A percentile compares a stretch with the other conserved stretches of the same genome.
phyloP scores from a whole-genome alignment of 2,797 vertebrate genomes.

The Salarias fasciatus region DNA sequence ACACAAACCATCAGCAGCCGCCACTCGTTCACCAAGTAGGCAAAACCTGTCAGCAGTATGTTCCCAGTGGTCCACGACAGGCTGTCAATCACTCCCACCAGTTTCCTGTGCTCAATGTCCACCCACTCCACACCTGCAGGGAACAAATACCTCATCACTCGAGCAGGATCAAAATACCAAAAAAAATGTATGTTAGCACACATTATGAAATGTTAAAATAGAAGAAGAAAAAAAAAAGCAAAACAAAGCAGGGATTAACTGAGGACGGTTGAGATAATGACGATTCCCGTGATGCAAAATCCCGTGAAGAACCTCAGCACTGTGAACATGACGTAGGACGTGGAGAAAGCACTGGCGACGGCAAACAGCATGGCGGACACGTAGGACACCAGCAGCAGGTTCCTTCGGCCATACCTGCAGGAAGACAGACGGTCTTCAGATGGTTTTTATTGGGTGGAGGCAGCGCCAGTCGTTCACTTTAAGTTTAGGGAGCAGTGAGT shows the following conservation, averaged over 20 bases:
- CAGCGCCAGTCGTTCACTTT: too few relatives aligned
- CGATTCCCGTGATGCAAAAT: conserved; percentile 78
- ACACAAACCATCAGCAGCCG: conserved; percentile 68
- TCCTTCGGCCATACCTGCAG: conserved; percentile 77
- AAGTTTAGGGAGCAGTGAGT: background rate
- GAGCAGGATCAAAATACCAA: background rate
- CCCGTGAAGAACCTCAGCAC: conserved; percentile 81
- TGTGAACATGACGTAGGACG: conserved; percentile 75
- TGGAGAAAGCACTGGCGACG: conserved; percentile 76
- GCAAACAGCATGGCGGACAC: conserved; percentile 68
- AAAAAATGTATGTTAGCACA: background rate
- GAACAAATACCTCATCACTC: conserved; percentile 5
- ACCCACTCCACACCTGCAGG: conserved; percentile 84
- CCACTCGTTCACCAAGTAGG: conserved; percentile 80
- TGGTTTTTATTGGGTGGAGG: background rate
- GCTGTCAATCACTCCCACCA: conserved; percentile 79
- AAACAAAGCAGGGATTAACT: conserved; percentile 53
- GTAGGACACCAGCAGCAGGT: conserved; percentile 77
- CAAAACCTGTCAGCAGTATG: conserved; percentile 58
- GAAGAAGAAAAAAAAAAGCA: background rate
- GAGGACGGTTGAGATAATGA: conserved; percentile 76
- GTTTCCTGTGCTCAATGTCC: conserved; percentile 78
- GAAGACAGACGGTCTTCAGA: background rate
- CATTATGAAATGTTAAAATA: background rate
- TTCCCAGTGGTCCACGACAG: conserved; percentile 80